Base-by-base conservation (phyloP, 2,113 vertebrate species). In the Toxotes jaculatrix region DNA sequence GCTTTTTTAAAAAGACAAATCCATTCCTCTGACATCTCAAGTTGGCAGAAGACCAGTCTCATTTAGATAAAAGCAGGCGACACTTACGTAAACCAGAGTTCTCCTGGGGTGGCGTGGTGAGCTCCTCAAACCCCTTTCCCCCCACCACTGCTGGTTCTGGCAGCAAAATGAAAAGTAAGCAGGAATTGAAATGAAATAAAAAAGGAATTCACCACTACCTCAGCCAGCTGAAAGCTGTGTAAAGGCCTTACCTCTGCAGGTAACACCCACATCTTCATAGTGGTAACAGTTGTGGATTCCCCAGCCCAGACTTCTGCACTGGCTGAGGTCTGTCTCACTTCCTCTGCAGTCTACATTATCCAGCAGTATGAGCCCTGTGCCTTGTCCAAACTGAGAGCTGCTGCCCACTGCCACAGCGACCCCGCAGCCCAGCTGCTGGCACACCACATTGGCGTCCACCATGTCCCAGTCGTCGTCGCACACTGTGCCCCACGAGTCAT, bases 401-500 rank as follows among this genome's bases (percentile, higher is more conserved):
- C 94, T 93, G 0, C 96, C 96, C 63, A 96, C 93, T 0, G 95
- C 76, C 57, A 96, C 71, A 0, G 98, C 97, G 0, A 94, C 87
- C 5, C 97, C 97, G 0, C 98, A 99, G 68, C 92, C 93, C 92
- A 99, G 89, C 95, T 99, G 98, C 43, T 92, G 95, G 56, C 98
- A 99, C 85, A 98, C 97, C 75, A 99, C 96, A 0, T 96, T 97
- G 91, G 98, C 97, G 0, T 99, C 98, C 91, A 98, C 95, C 53
- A 99, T 96, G 88, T 99, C 98, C 98, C 98, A 99, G 93, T 98
- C 97, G 0, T 99, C 98, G 0, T 99, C 98, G 0, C 98, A 99
- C 60, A 99, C 98, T 0, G 98, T 99, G 47, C 98, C 98, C 98
- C 98, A 99, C 11, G 95, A 92, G 36, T 90, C 91, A 0, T 97